A percentile compares a stretch with the other conserved stretches of the same genome.
Evolutionary conservation across 2,888 invertebrate genomes (phyloP).

Genomic region (Margaritifera margaritifera): DNA sequence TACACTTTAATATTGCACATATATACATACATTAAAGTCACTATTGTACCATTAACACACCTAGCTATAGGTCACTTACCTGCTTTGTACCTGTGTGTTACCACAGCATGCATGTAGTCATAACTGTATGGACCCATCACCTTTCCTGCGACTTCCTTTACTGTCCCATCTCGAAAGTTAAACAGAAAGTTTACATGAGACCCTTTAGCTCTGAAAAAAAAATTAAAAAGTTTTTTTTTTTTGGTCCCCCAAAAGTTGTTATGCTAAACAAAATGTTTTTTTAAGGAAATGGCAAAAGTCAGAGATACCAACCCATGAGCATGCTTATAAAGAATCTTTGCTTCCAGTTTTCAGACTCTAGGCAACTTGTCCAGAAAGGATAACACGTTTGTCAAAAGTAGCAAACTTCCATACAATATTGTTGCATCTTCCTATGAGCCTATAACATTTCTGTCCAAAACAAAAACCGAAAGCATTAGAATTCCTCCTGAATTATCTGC

Average conservation of each 20-base stretch:
- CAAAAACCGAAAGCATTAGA: too few species aligned
- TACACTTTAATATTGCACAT: background rate
- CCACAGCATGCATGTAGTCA: conserved; percentile 25
- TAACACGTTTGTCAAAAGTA: background rate
- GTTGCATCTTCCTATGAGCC: too few species aligned
- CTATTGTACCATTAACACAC: background rate
- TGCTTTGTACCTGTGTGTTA: conserved; percentile 43
- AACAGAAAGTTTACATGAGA: conserved; percentile 65
- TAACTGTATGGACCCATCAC: background rate
- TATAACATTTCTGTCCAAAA: too few species aligned
- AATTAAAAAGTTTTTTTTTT: too few species aligned
- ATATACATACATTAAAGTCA: background rate
- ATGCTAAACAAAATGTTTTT: too few species aligned
- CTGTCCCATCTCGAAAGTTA: conserved; percentile 68
- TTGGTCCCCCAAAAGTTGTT: too few species aligned
- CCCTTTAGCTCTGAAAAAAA: conserved; percentile 49
- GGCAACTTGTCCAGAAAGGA: background rate
- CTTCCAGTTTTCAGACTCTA: too few species aligned
- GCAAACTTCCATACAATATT: too few species aligned
- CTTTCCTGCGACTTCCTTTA: conserved; percentile 33
- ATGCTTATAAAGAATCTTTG: background rate
- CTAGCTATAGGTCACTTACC: conserved; percentile 30
- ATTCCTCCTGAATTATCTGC: too few species aligned
- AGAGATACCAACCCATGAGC: too few species aligned
- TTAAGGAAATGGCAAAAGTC: too few species aligned